Percentiles rank a stretch among this genome's conserved stretches.
These are phyloP conservation scores for Hippotragus niger DNA, from an alignment of 2,113 vertebrate species.

Conservation along the genomic window DNA sequence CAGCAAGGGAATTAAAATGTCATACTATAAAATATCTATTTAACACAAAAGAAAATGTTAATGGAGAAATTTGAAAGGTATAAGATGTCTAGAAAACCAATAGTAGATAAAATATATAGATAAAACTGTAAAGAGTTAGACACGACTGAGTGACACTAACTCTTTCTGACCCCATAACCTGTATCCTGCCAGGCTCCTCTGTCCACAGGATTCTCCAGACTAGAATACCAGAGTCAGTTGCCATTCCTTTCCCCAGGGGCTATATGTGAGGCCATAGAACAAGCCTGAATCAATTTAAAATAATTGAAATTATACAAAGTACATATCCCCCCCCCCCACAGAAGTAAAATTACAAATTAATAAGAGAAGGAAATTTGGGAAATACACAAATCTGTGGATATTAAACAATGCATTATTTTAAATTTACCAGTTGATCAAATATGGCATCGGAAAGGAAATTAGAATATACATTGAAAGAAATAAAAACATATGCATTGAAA, in stretches of 20 bases:
- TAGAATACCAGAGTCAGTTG: not conserved
- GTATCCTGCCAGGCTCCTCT: not conserved
- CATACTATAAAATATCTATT: not conserved
- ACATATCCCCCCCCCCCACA: accelerated
- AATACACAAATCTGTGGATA: not conserved
- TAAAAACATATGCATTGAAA: not conserved
- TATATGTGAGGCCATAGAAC: not conserved
- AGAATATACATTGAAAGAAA: not conserved
- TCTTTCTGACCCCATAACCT: not conserved
- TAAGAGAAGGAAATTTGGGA: not conserved
- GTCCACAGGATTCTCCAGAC: not conserved
- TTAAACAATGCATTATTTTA: not conserved
- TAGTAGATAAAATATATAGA: not conserved
- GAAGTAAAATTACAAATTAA: not conserved
- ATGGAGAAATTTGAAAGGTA: not conserved
- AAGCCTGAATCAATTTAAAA: not conserved
- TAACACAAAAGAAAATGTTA: not conserved
- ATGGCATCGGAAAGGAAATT: not conserved
- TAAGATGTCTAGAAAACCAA: not conserved
- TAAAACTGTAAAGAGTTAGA: not conserved
- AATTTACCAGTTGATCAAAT: not conserved
- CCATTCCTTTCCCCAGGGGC: not conserved
- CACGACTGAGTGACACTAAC: accelerated
- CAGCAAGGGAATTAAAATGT: not conserved
- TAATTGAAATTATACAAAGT: not conserved